phyloP scores from a whole-genome alignment of 1,140 invertebrate genomes.

The Psix sp. region DNA sequence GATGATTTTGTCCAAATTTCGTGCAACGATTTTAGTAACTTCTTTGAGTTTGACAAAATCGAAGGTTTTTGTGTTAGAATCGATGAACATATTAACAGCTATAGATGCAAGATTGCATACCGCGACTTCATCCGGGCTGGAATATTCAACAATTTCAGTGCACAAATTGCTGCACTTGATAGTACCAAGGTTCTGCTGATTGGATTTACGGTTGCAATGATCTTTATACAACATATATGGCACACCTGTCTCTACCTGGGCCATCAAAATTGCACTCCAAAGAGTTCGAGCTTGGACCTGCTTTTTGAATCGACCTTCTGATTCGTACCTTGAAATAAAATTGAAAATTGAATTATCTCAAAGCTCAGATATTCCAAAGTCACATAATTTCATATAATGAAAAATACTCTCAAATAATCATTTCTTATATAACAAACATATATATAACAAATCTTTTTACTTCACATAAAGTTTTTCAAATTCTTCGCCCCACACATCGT shows the following conservation, averaged over 20 bases:
- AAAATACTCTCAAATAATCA: neutral
- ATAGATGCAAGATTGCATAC: conserved; percentile 99
- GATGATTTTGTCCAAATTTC: conserved; percentile 98
- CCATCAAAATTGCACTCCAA: conserved; percentile 96
- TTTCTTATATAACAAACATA: conserved; percentile 1
- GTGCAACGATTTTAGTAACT: conserved; percentile 92
- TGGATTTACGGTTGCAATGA: conserved; percentile 97
- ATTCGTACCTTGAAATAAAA: conserved; percentile 85
- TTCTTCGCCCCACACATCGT: conserved; percentile 95
- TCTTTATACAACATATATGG: conserved; percentile 99
- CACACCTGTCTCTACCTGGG: conserved; percentile 98
- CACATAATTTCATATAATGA: no score
- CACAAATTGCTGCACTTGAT: conserved; percentile 99
- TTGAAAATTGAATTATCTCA: conserved; percentile 6
- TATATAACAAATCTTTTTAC: conserved; percentile 69
- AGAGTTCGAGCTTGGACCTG: conserved; percentile 91
- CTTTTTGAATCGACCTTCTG: conserved; percentile 84
- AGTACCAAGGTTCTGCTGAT: conserved; percentile 98
- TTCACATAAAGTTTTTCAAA: conserved; percentile 93
- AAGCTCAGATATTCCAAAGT: no score
- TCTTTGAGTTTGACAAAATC: conserved; percentile 94
- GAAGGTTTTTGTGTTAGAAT: conserved; percentile 84
- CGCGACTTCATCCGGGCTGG: conserved; percentile 93
- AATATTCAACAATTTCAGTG: conserved; percentile 98
- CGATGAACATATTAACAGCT: conserved; percentile 97